phyloP scores from a whole-genome alignment of 1,140 invertebrate genomes.

The Coenobita brevimanus region DNA sequence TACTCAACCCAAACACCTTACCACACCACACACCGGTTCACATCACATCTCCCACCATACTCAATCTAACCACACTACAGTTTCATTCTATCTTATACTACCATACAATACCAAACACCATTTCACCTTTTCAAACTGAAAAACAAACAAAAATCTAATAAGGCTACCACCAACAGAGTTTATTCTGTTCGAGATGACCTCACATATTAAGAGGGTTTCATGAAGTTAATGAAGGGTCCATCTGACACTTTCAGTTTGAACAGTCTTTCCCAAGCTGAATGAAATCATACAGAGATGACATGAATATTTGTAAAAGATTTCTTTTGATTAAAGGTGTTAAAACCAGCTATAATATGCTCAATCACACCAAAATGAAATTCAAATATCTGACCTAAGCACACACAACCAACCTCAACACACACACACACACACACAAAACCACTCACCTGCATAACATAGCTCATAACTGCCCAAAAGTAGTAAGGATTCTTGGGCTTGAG shows the following conservation, averaged over 20 bases:
- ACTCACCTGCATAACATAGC: conserved; percentile 90
- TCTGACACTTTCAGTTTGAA: no score
- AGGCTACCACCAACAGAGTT: no score
- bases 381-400: not conserved
- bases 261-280: no score
- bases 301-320: no score
- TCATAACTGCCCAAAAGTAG: conserved; percentile 98
- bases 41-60: not conserved
- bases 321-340: no score
- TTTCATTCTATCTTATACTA: not conserved
- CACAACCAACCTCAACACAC: not conserved
- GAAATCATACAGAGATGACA: no score
- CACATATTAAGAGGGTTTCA: no score
- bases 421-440: not conserved
- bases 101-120: not conserved
- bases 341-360: not conserved
- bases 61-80: conserved; percentile 1
- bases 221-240: no score
- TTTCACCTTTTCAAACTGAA: no score
- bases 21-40: not conserved
- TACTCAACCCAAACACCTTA: not conserved
- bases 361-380: not conserved
- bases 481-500: conserved; percentile 93
- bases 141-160: no score
- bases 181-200: no score